Percentiles rank a stretch among this genome's conserved stretches.
phyloP scores from a whole-genome alignment of 2,888 invertebrate genomes.

The Papilio demoleus region DNA sequence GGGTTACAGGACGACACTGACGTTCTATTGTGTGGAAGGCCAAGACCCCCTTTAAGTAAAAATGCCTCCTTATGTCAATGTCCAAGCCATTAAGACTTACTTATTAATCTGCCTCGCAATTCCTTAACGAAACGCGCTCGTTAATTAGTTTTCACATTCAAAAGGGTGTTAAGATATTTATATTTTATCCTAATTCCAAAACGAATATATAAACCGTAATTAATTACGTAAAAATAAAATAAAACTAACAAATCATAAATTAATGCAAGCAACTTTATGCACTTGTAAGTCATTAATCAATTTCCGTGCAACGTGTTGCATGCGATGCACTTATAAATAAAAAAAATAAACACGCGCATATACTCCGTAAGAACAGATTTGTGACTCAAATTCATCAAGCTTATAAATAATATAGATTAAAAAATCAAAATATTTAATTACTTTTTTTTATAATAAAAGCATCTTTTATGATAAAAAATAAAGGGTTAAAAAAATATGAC shows the following conservation, averaged over 20 bases:
- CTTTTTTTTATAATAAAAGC: neutral
- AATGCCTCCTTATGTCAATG: too few species aligned
- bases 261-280: conserved; percentile 26
- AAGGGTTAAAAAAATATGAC: too few species aligned
- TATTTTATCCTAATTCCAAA: too few species aligned
- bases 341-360: conserved; percentile 11
- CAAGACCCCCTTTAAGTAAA: too few species aligned
- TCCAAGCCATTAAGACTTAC: too few species aligned
- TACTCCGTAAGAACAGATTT: neutral
- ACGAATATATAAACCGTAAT: neutral
- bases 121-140: too few species aligned
- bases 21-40: too few species aligned
- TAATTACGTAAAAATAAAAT: neutral
- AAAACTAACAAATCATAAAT: neutral
- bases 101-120: too few species aligned
- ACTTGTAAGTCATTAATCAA: conserved; percentile 32
- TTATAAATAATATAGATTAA: neutral
- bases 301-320: conserved; percentile 30
- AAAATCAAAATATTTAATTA: neutral
- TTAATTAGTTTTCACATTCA: too few species aligned
- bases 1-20: too few species aligned
- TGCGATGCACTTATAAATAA: conserved; percentile 20
- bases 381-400: neutral
- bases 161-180: too few species aligned
- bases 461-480: too few species aligned